Base-by-base conservation (phyloP, 1,140 invertebrate species). In the Philopotamus ludificatus region DNA sequence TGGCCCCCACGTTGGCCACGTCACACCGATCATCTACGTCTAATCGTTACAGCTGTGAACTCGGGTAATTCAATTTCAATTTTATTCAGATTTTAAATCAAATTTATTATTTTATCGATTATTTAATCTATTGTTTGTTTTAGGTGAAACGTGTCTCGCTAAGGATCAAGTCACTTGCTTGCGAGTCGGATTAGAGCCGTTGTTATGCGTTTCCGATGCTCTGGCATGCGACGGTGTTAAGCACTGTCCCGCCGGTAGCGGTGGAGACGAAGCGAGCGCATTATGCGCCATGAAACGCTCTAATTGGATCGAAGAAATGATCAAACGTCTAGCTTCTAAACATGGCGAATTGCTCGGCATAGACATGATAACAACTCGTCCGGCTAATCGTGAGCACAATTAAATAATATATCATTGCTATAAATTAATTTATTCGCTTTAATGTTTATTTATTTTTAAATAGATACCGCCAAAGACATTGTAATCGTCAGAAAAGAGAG, bases 161-260 rank as follows among this genome's bases (percentile, higher is more conserved):
- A 41, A 60, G 9, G 64, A 70, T 44, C 64, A 66, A 28, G 61
- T 70, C 15, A 58, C 58, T 9, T 70, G 68, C 41, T 47, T 61
- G 47, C 34, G 57, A 1, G 54, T 50, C 0, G 68, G 77, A 0
- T 71, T 74, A 63, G 76, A 80, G 34, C 79, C 80, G 8, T 71
- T 80, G 20, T 66, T 82, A 34, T 84, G 82, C 68, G 76, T 84
- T 44, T 79, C 82, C 2, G 74, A 79, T 53, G 76, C 80, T 57
- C 72, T 84, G 53, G 73, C 78, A 8, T 84, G 82, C 63, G 82
- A 84, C 65, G 81, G 81, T 23, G 75, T 81, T n/a, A 72, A 73
- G 2, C 80, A 83, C 69, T 84, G 82, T 70, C 82, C 82, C 0
- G 74, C 78, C 2, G 77, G 76, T 66, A 78, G 76, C 57, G 22